Base-by-base conservation (phyloP, 2,797 vertebrate species). In the Sebastiscus tertius region DNA sequence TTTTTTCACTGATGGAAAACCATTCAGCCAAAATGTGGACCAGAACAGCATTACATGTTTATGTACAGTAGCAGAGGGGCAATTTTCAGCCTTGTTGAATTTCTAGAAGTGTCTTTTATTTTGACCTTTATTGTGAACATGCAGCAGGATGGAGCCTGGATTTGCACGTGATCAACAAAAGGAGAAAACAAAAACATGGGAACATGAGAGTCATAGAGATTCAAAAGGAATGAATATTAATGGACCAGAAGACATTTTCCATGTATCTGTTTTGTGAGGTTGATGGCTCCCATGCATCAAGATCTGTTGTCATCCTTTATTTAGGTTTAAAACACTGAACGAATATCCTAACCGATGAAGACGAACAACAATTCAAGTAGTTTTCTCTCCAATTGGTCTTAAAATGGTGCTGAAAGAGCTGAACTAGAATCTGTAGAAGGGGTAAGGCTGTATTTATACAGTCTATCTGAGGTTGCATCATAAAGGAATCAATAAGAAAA, bases 11-110 rank as follows among this genome's bases (percentile, higher is more conserved):
- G 65, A 84, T 85, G 54, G 75, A 70, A 88, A 82, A 77, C 34
- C 74, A 69, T 83, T 89, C 64, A 84, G 58, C 36, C 42, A 75
- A 79, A 83, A 75, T 80, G 75, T 77, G 67, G 70, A 87, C 79
- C 61, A 81, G 79, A 80, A 75, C 39, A 62, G 65, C 49, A 75
- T 83, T 74, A 56, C 69, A 73, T 66, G 33, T 77, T 77, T 55
- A 60, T 75, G 60, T 74, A 81, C 60, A 81, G 64, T 31, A 58
- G 31, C 22, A 65, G 36, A 65, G 9, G 18, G 5, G 46, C 22
- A 71, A 74, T 83, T 85, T 81, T 76, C 61, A 70, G 61, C 34
- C 36, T 46, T 66, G 75, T 42, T 70, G 60, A 60, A 77, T 78
- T 77, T 63, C 27, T 63, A 54, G 36, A 65, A 69, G 72, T 64